Percentiles rank a stretch among this genome's conserved stretches.
Evolutionary conservation across 2,797 vertebrate species (phyloP).

Genomic region (Rhynchonycteris naso): DNA sequence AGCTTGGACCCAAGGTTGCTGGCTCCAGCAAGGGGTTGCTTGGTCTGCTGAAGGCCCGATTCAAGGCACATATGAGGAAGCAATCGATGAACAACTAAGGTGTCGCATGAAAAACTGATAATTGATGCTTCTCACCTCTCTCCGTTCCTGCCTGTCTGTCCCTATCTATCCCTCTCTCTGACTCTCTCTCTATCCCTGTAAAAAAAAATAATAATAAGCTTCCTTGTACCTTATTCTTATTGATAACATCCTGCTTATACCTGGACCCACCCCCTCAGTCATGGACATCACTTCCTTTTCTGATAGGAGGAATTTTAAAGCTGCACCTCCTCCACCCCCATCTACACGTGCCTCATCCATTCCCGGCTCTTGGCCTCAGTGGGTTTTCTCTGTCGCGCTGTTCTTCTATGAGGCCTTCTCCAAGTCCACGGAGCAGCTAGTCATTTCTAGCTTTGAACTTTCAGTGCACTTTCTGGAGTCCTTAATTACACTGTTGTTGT

Average conservation of each 20-base stretch:
- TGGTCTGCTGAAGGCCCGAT: no score
- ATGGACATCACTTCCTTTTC: background rate
- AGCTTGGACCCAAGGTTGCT: no score
- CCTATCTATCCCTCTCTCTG: no score
- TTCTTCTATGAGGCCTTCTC: background rate
- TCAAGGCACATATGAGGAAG: no score
- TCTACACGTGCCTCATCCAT: no score
- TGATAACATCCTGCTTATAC: background rate
- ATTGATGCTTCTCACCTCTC: no score
- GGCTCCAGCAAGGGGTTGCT: no score
- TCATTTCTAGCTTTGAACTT: background rate
- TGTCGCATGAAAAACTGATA: no score
- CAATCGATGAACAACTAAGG: no score
- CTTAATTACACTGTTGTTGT: background rate
- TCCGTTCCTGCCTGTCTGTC: no score
- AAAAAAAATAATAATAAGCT: no score
- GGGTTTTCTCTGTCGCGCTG: background rate
- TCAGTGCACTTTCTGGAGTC: background rate
- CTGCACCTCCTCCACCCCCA: background rate
- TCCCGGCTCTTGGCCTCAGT: background rate
- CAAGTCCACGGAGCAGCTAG: background rate
- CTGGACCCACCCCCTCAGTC: background rate
- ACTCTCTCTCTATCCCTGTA: no score
- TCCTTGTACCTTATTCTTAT: background rate
- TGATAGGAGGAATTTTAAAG: background rate